Evolutionary conservation across 2,888 invertebrate genomes (phyloP).

Genomic region (Camponotus fellah): DNA sequence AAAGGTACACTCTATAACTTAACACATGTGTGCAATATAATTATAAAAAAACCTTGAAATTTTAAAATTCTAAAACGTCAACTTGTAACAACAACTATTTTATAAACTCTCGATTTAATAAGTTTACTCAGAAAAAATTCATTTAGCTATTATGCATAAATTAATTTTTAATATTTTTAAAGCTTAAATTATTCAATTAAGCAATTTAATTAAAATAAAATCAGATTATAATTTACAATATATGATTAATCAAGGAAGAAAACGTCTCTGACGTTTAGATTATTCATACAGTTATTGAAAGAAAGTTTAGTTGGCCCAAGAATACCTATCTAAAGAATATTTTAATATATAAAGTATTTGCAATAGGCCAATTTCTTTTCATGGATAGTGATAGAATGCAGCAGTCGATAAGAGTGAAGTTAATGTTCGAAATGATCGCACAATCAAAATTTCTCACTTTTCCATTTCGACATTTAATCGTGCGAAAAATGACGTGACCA

Average conservation of each 20-base stretch:
- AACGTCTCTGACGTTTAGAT: background rate
- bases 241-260: background rate
- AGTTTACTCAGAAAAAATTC: slow-evolving; percentile 35
- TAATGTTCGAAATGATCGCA: slow-evolving; percentile 64
- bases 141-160: slow-evolving; percentile 30
- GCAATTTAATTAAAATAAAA: slow-evolving; percentile 46
- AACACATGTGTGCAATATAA: slow-evolving; percentile 20
- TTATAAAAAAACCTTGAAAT: background rate
- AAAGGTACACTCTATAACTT: slow-evolving; percentile 18
- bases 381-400: slow-evolving; percentile 55
- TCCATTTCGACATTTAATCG: slow-evolving; percentile 41
- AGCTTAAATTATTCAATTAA: slow-evolving; percentile 19
- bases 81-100: slow-evolving; percentile 36
- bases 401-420: slow-evolving; percentile 65
- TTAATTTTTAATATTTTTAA: slow-evolving; percentile 32
- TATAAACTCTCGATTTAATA: slow-evolving; percentile 30
- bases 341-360: slow-evolving; percentile 49
- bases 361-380: slow-evolving; percentile 66
- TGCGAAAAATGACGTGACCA: slow-evolving; percentile 57
- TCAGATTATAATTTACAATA: background rate
- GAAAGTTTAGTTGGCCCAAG: background rate
- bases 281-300: slow-evolving; percentile 29
- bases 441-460: slow-evolving; percentile 51
- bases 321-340: slow-evolving; percentile 25
- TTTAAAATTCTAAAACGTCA: slow-evolving; percentile 36